A percentile compares a stretch with the other conserved stretches of the same genome.
Evolutionary conservation across 2,888 invertebrate species (phyloP).

Genomic region (Calephelis perditalis): DNA sequence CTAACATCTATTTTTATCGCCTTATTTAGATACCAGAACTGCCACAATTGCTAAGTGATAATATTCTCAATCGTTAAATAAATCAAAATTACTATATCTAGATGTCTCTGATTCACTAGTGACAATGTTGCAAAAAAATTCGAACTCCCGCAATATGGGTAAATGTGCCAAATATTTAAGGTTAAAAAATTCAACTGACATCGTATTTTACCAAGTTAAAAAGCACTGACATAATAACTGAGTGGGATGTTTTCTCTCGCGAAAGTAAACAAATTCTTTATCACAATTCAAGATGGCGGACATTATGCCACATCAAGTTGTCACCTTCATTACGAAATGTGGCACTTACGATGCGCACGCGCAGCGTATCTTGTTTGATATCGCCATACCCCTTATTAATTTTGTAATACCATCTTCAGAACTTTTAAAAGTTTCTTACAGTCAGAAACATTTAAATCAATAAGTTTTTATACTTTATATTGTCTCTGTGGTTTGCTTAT

Average conservation of each 20-base stretch:
- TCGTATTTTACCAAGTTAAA: constrained; percentile 20
- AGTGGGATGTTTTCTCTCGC: constrained; percentile 28
- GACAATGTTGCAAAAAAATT: neutral
- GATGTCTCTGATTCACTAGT: neutral
- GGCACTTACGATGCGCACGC: constrained; percentile 37
- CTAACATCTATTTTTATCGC: too few species aligned
- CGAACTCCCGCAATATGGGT: neutral
- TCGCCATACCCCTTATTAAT: constrained; percentile 15
- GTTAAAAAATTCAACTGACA: constrained; percentile 28
- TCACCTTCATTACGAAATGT: constrained; percentile 47
- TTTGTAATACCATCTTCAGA: constrained; percentile 4
- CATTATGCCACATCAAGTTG: constrained; percentile 43
- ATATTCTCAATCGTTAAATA: too few species aligned
- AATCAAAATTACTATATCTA: too few species aligned
- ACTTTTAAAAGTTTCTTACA: constrained; percentile 15
- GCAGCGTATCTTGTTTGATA: constrained; percentile 24
- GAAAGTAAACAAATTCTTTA: constrained; percentile 46
- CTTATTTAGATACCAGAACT: too few species aligned
- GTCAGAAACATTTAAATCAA: too few species aligned
- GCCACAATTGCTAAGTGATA: neutral
- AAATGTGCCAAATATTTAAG: neutral
- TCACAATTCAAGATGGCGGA: constrained; percentile 35
- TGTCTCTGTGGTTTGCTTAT: too few species aligned
- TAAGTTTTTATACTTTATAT: too few species aligned
- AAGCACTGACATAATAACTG: constrained; percentile 18